Conservation (phyloP, 2,888 invertebrate genomes). For the Sepiola atlantica region DNA sequence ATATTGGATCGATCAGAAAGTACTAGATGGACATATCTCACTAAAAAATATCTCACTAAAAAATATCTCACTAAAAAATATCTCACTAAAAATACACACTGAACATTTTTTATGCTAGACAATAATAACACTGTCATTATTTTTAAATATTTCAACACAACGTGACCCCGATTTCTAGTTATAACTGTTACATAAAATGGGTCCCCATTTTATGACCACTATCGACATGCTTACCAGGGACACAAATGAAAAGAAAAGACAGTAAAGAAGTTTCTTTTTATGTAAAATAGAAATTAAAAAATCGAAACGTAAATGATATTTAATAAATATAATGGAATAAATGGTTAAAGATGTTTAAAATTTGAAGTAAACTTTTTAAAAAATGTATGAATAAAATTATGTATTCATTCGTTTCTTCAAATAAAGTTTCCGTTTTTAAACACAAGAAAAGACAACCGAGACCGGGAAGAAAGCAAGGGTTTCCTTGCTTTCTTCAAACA, state of each 20-base stretch:
- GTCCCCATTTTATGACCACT: neutral
- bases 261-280: neutral
- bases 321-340: neutral
- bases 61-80: no score
- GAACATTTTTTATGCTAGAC: neutral
- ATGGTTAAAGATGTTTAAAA: neutral
- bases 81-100: no score
- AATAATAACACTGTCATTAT: slow-evolving; percentile 9
- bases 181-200: neutral
- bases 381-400: neutral
- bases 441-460: neutral
- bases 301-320: neutral
- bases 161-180: neutral
- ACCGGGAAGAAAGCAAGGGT: neutral
- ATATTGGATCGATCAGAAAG: neutral
- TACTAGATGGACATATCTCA: neutral
- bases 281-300: neutral
- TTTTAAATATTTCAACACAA: neutral
- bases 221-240: neutral
- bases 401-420: neutral
- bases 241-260: slow-evolving; percentile 6
- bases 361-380: neutral
- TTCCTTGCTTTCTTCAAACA: no score
- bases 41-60: no score
- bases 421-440: slow-evolving; percentile 32